phyloP scores from a whole-genome alignment of 2,888 invertebrate genomes.

The Bimastos eiseni region DNA sequence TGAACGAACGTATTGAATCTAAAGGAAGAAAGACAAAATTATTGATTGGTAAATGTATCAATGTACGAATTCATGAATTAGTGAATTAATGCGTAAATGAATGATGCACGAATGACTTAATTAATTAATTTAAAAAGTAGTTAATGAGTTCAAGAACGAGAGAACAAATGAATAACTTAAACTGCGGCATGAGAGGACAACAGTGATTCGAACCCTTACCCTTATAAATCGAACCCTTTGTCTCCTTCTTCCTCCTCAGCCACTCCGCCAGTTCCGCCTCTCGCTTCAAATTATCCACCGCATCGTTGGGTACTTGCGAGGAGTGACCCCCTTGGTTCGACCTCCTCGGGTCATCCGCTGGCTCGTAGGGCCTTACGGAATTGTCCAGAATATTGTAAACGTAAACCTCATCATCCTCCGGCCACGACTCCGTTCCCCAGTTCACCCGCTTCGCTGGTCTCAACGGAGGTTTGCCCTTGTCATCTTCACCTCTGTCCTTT shows the following conservation, averaged over 20 bases:
- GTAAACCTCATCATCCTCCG: not conserved
- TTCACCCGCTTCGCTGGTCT: not conserved
- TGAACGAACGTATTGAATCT: not conserved
- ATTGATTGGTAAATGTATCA: not conserved
- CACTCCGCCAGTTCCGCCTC: slow-evolving; percentile 4
- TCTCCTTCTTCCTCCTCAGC: not conserved
- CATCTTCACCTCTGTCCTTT: not conserved
- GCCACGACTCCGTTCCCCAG: not conserved
- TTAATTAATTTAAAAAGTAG: not conserved
- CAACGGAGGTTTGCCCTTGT: not conserved
- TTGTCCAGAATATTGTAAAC: slow-evolving; percentile 30
- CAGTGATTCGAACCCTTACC: not conserved
- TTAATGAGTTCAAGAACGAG: not conserved
- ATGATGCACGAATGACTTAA: too few species aligned
- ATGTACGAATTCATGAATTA: not conserved
- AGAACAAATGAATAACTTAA: not conserved
- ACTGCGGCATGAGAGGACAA: not conserved
- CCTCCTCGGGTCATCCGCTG: not conserved
- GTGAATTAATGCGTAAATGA: not conserved
- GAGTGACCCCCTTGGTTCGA: not conserved
- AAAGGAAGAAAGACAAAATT: not conserved
- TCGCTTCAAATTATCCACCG: not conserved
- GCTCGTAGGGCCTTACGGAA: slow-evolving; percentile 19
- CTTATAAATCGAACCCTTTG: not conserved
- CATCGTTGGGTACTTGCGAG: not conserved